Evolutionary conservation across 1,140 invertebrate species (phyloP).

Genomic region (Drosophila jambulina): DNA sequence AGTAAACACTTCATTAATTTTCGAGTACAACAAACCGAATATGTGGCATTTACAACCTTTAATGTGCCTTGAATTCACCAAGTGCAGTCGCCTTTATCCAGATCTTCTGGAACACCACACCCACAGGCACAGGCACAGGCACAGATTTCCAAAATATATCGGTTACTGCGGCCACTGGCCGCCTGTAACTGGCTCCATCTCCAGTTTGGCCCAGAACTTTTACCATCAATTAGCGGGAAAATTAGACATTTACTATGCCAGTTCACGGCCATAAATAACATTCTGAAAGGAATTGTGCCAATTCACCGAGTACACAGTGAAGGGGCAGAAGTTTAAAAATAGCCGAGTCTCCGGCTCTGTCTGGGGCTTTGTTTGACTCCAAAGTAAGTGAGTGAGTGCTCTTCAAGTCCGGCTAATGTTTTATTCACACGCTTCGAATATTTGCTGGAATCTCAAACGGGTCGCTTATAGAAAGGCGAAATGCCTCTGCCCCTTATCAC

Average conservation of each 20-base stretch:
- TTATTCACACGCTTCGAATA: slow-evolving; percentile 16
- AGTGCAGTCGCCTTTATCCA: neutral
- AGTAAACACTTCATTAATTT: slow-evolving; percentile 1
- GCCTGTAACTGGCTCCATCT: slow-evolving; percentile 39
- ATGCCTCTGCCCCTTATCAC: neutral
- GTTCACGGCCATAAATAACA: slow-evolving; percentile 27
- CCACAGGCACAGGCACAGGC: neutral
- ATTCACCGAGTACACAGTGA: slow-evolving; percentile 23
- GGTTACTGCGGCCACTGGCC: slow-evolving; percentile 30
- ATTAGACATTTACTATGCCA: slow-evolving; percentile 45
- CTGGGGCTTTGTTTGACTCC: slow-evolving; percentile 10
- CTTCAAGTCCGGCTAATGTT: slow-evolving; percentile 18
- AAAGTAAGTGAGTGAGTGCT: slow-evolving; percentile 9
- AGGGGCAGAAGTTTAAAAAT: slow-evolving; percentile 30
- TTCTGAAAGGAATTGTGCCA: slow-evolving; percentile 37
- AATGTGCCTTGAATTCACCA: neutral
- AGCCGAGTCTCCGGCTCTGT: slow-evolving; percentile 5
- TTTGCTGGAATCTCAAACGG: slow-evolving; percentile 14
- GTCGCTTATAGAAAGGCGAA: slow-evolving; percentile 9
- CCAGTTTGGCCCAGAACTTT: slow-evolving; percentile 56
- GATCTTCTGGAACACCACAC: neutral
- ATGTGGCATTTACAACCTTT: neutral
- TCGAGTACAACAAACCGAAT: slow-evolving; percentile 1
- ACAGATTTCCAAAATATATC: slow-evolving; percentile 7
- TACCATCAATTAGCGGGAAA: slow-evolving; percentile 45